Evolutionary conservation across 1,140 invertebrate genomes (phyloP).

Genomic region (Magallana angulata): DNA sequence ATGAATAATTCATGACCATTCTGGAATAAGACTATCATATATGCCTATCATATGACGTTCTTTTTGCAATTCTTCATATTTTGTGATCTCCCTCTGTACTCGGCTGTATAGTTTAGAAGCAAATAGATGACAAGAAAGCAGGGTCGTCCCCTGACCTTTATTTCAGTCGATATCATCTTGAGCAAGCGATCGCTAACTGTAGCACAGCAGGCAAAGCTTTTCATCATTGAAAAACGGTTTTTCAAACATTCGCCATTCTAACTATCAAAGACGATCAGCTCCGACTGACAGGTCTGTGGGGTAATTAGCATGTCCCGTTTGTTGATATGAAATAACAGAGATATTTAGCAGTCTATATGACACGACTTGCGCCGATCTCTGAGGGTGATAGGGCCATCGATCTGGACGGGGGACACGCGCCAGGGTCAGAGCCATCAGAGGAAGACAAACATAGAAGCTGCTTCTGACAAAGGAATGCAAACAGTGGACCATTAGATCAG

Average conservation of each 20-base stretch:
- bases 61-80: too few species aligned
- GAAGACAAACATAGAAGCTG: not conserved
- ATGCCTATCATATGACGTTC: too few species aligned
- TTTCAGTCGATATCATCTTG: too few species aligned
- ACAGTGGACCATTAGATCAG: too few species aligned
- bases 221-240: not conserved
- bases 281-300: not conserved
- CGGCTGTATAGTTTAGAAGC: too few species aligned
- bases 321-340: not conserved
- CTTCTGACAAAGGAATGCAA: too few species aligned
- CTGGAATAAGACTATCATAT: too few species aligned
- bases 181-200: not conserved
- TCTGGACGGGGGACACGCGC: not conserved
- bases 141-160: too few species aligned
- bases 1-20: too few species aligned
- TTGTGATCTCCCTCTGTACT: too few species aligned
- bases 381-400: not conserved
- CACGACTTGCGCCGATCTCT: not conserved
- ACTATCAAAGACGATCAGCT: not conserved
- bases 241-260: not conserved
- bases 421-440: not conserved
- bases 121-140: too few species aligned
- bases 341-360: not conserved
- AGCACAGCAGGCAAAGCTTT: not conserved
- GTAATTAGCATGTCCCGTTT: not conserved